Evolutionary conservation across 2,113 vertebrate species (phyloP).

Genomic region (Mus spicilegus): DNA sequence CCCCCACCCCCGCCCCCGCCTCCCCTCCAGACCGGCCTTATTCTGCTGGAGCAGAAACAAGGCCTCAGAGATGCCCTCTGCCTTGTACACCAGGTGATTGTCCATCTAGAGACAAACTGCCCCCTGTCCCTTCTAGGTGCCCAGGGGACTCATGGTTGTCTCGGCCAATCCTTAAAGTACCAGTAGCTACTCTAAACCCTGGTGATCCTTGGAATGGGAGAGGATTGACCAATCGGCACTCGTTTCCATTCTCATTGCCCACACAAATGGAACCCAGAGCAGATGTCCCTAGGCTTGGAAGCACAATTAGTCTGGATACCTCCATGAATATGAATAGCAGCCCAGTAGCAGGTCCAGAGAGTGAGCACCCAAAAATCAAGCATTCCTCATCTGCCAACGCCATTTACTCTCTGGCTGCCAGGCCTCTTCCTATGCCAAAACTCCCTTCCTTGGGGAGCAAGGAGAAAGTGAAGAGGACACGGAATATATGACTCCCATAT

Average conservation of each 20-base stretch:
- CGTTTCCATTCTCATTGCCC: constrained; percentile 95
- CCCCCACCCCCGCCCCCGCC: constrained; percentile 95
- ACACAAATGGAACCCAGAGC: constrained; percentile 90
- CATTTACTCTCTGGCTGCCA: constrained; percentile 94
- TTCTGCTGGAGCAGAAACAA: constrained; percentile 85
- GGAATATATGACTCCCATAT: constrained; percentile 97
- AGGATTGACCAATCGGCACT: constrained; percentile 95
- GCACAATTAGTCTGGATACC: constrained; percentile 91
- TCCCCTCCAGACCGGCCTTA: constrained; percentile 95
- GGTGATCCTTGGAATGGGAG: constrained; percentile 88
- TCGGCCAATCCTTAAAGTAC: constrained; percentile 93
- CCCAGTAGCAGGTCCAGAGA: constrained; percentile 86
- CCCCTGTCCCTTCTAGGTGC: constrained; percentile 90
- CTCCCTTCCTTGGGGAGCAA: constrained; percentile 90
- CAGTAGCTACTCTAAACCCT: constrained; percentile 82
- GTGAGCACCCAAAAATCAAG: constrained; percentile 96
- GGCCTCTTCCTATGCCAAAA: constrained; percentile 91
- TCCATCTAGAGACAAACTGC: constrained; percentile 90
- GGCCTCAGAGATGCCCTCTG: constrained; percentile 93
- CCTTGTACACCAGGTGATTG: constrained; percentile 94
- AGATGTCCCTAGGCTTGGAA: constrained; percentile 90
- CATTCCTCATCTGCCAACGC: constrained; percentile 95
- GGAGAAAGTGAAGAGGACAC: constrained; percentile 93
- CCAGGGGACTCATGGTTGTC: constrained; percentile 90
- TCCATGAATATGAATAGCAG: constrained; percentile 85